A percentile compares a stretch with the other conserved stretches of the same genome.
Evolutionary conservation across 1,140 invertebrate genomes (phyloP).

Genomic region (Anastrepha obliqua): DNA sequence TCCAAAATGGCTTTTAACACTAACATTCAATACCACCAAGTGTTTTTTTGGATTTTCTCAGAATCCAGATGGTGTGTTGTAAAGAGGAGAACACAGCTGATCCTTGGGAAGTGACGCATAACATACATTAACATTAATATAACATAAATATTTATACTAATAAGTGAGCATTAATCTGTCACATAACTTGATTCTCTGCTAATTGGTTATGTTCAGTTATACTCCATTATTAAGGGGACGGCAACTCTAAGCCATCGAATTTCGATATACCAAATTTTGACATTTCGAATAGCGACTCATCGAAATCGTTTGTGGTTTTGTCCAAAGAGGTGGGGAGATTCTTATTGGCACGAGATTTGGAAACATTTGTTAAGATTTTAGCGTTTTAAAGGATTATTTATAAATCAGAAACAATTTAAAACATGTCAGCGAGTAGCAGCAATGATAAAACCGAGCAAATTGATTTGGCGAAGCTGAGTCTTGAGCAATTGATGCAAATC

Average conservation of each 20-base stretch:
- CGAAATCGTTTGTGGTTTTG: background rate
- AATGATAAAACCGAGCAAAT: slow-evolving; percentile 80
- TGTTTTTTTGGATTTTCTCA: too few relatives aligned
- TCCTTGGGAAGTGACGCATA: too few relatives aligned
- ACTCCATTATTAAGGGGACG: background rate
- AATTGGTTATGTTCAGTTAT: too few relatives aligned
- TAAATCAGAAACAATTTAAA: slow-evolving; percentile 60
- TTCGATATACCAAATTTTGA: background rate
- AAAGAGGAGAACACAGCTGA: too few relatives aligned
- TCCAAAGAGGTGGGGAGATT: background rate
- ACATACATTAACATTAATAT: too few relatives aligned
- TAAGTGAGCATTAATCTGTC: too few relatives aligned
- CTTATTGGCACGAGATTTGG: slow-evolving; percentile 5
- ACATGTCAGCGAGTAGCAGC: slow-evolving; percentile 64
- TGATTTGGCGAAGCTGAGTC: slow-evolving; percentile 84
- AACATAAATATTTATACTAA: too few relatives aligned
- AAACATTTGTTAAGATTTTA: slow-evolving; percentile 57
- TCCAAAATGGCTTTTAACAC: too few relatives aligned
- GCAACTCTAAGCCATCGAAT: background rate
- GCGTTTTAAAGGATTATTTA: slow-evolving; percentile 37
- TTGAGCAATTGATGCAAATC: slow-evolving; percentile 86
- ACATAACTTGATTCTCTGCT: too few relatives aligned
- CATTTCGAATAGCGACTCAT: background rate
- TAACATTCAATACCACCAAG: too few relatives aligned
- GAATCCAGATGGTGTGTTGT: too few relatives aligned